Evolutionary conservation across 2,113 vertebrate genomes (phyloP), one percentile per base, ranked within the genome.

Genomic region (Athene noctua): DNA sequence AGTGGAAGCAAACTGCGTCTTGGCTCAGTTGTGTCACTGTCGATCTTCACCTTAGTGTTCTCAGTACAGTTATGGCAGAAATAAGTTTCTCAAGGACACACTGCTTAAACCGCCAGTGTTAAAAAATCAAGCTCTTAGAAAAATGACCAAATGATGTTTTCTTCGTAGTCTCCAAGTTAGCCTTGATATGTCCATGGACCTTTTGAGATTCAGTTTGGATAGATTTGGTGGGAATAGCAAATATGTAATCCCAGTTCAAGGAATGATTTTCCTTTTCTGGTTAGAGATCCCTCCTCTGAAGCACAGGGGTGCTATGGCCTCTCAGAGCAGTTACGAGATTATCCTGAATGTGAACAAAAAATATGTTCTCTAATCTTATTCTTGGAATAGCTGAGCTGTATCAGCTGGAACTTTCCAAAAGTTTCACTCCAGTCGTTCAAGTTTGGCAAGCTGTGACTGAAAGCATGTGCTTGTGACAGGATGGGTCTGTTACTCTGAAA

Each of bases 401-500:
- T 95, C 92, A 89, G 34, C 77, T 89, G 80, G 61, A 96, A 88
- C 88, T 84, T 95, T 42, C 65, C 61, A 81, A 78, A 79, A 71
- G 15, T 47, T 88, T 82, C 54, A 61, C 61, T 87, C 73, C 54
- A 75, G 71, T 61, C 70, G 25, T 88, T 95, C 21, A 30, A 68
- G 61, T 68, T 84, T 94, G 97, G 86, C 94, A 49, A 38, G 80
- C 59, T 78, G 32, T 66, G 73, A 36, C 58, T 54, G 79, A 34
- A 94, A 66, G 61, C 94, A 84, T 11, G 26, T 94, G 86, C 55
- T 72, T 59, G 70, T 96, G 86, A 97, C 62, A 79, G 88, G 88
- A 85, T 62, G 32, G 61, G 47, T 46, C 92, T 95, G 95, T 72
- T 88, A 20, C 44, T 94, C 75, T 91, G 61, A 78, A 78, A 5